Percentiles rank a stretch among this genome's conserved stretches.
These are phyloP conservation scores for Marcusenius ussheri DNA, from an alignment of 2,113 vertebrate species.

Conservation along the genomic window DNA sequence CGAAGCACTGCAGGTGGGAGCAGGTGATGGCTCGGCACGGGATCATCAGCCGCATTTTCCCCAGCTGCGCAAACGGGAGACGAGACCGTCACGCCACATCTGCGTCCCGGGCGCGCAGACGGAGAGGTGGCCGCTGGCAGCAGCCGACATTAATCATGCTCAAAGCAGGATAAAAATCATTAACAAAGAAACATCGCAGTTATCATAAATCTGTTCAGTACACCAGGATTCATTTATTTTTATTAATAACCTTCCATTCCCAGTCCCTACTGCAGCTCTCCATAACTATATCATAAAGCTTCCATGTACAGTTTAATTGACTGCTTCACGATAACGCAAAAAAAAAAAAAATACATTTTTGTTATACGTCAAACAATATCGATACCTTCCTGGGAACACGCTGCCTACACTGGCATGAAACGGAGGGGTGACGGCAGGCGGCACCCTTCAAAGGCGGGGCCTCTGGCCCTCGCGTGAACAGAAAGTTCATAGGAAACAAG, in stretches of 20 bases:
- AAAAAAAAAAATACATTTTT: background rate
- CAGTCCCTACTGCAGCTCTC: background rate
- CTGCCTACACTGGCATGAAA: background rate
- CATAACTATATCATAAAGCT: constrained; percentile 7
- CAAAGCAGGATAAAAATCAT: background rate
- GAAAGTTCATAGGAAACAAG: background rate
- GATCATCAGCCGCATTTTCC: constrained; percentile 95
- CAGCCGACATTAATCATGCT: background rate
- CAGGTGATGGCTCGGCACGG: constrained; percentile 91
- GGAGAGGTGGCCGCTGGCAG: background rate
- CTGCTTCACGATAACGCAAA: background rate
- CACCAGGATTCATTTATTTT: background rate
- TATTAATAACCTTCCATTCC: background rate
- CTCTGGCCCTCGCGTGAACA: background rate
- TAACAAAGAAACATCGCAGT: background rate
- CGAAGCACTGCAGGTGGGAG: constrained; percentile 97
- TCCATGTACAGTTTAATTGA: background rate
- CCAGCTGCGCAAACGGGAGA: constrained; percentile 64
- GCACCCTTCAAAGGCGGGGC: background rate
- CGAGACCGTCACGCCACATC: background rate
- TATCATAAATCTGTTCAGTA: background rate
- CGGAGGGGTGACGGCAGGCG: background rate
- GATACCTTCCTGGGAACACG: background rate
- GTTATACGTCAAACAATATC: background rate
- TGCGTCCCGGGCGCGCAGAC: constrained; percentile 14